Conservation (phyloP, 2,888 invertebrate species). For the Sturmia bella region DNA sequence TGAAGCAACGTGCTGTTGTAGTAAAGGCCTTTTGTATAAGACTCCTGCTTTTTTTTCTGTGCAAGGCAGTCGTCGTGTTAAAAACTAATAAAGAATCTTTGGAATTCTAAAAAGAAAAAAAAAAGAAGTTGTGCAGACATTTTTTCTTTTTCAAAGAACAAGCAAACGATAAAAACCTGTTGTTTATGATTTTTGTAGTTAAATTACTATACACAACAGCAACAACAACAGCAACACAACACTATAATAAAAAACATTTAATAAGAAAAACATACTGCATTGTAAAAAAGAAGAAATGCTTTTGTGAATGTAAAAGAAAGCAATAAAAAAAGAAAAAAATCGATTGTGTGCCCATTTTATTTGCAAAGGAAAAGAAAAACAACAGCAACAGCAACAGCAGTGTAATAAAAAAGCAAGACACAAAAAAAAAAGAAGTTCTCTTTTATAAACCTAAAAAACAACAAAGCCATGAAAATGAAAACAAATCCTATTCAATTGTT, state of each 20-base stretch:
- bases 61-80: neutral
- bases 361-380: conserved; percentile 4
- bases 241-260: neutral
- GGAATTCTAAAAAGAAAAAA: conserved; percentile 11
- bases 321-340: conserved; percentile 77
- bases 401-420: conserved; percentile 6
- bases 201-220: conserved; percentile 29
- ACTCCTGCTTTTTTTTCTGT: neutral
- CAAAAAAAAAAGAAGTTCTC: conserved; percentile 14
- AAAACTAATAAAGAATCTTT: conserved; percentile 36
- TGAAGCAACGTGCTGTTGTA: conserved; percentile 57
- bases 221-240: conserved; percentile 35
- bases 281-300: conserved; percentile 42
- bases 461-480: conserved; percentile 7
- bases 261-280: conserved; percentile 34
- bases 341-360: conserved; percentile 76
- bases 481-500: neutral
- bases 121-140: conserved; percentile 11
- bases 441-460: conserved; percentile 31
- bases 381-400: conserved; percentile 24
- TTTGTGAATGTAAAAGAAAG: conserved; percentile 50
- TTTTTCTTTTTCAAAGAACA: conserved; percentile 13
- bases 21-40: conserved; percentile 30
- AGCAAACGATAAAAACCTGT: conserved; percentile 59
- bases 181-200: conserved; percentile 52